These are phyloP conservation scores for Diadumene lineata DNA, from an alignment of 92 coral and sea anemone genomes.

Conservation along the genomic window DNA sequence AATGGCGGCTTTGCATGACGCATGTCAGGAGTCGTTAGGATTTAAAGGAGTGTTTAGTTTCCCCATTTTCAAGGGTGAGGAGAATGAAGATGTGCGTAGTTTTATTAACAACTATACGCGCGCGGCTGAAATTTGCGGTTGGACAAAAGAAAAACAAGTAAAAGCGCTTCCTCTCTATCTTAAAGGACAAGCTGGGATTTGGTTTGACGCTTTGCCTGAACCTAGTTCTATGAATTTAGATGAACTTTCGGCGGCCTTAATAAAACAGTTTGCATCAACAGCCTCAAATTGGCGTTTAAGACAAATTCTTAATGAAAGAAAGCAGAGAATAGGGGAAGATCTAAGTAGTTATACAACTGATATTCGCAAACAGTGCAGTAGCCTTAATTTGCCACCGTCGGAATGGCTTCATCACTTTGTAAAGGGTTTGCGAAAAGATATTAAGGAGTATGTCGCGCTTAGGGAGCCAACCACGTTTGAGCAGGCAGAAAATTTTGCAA, in stretches of 20 bases:
- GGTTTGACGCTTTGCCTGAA: conserved; percentile 18
- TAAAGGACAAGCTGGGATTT: background rate
- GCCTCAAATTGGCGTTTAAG: conserved; percentile 11
- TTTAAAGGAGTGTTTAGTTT: background rate
- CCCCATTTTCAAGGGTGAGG: conserved; percentile 5
- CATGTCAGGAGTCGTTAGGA: background rate
- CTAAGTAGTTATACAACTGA: background rate
- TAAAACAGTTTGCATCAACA: conserved; percentile 3
- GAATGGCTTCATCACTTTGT: conserved; percentile 19
- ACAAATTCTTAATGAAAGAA: background rate
- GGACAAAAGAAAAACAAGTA: conserved; percentile 5
- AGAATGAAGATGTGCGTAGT: background rate
- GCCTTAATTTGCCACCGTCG: background rate
- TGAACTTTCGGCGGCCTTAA: background rate
- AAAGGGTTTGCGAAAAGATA: background rate
- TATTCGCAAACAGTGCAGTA: conserved; percentile 3
- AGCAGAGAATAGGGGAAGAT: background rate
- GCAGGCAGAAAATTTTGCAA: conserved; percentile 22
- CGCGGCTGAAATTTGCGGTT: conserved; percentile 13
- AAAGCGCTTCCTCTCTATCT: conserved; percentile 14
- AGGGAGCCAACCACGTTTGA: conserved; percentile 1
- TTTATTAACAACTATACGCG: background rate
- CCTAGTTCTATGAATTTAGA: no score
- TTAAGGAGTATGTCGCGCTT: conserved; percentile 17
- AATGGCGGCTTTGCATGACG: no score